Base-by-base conservation (phyloP, 2,888 invertebrate species). In the Hypomecis atomaria region DNA sequence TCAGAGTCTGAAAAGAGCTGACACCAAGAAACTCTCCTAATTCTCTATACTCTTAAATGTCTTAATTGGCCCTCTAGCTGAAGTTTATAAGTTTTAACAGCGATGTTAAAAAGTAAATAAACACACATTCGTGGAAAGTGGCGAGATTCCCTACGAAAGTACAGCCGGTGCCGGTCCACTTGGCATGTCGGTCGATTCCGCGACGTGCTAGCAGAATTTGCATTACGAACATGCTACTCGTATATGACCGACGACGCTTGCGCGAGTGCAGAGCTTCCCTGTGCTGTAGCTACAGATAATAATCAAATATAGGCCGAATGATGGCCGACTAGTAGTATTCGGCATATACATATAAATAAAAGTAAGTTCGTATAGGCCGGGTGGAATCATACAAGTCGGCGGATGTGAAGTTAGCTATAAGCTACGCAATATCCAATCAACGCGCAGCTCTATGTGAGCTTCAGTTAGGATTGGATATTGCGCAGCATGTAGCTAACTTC, bases 161-260 rank as follows among this genome's bases (percentile, higher is more conserved):
- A 79, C 82, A 82, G 78, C 71, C 66, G 79, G 90, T 89, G 85
- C 80, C 91, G 92, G 89, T 92, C 91, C 86, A 91, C 75, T 90
- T 92, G 90, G 84, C 85, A 92, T 89, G 82, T 89, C 87, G 90
- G 88, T 71, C 90, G 85, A 71, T 72, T 72, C 73, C 75, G 74
- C 70, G 69, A 71, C 68, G 72, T 75, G 78, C 74, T 76, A 71
- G 74, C 76, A 77, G 75, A 76, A 83, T 87, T 86, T 86, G 85
- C 85, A 88, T 86, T 84, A 81, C 83, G 82, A 85, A 85, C 83
- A 83, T 74, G 73, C 71, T 71, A n/a, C n/a, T n/a, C n/a, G n/a
- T n/a, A 71, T 78, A 71, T 78, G 74, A 77, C 74, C 72, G 69
- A 48, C 68, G 65, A 64, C 64, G 69, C 64, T 65, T 69, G 50